Evolutionary conservation across 2,888 invertebrate species (phyloP).

Genomic region (Eupithecia exiguata): DNA sequence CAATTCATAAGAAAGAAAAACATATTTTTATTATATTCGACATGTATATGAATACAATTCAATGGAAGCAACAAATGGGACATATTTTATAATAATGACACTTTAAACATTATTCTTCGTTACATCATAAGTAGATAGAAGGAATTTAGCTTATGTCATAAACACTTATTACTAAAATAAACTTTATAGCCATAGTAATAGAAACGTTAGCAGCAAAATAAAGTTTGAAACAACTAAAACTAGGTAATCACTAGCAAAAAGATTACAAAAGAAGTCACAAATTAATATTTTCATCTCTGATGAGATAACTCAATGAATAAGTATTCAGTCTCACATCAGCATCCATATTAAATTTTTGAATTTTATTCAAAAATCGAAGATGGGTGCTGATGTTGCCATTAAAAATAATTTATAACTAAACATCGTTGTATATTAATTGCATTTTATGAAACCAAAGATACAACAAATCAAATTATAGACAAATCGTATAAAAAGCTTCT

Average conservation of each 20-base stretch:
- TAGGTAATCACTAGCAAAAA: conserved; percentile 23
- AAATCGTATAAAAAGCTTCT: conserved; percentile 54
- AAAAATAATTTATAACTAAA: conserved; percentile 41
- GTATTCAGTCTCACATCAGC: conserved; percentile 65
- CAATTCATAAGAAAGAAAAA: conserved; percentile 53
- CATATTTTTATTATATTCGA: conserved; percentile 69
- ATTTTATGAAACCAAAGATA: conserved; percentile 33
- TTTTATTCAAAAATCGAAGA: conserved; percentile 50
- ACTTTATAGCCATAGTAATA: conserved; percentile 34
- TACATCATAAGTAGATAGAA: conserved; percentile 34
- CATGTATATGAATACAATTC: conserved; percentile 70
- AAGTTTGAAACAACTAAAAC: conserved; percentile 35
- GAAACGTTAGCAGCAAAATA: conserved; percentile 43
- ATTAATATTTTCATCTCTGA: conserved; percentile 39
- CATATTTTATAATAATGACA: conserved; percentile 48
- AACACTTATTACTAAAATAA: conserved; percentile 24
- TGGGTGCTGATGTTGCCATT: conserved; percentile 63
- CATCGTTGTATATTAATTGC: conserved; percentile 48
- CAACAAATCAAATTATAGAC: conserved; percentile 36
- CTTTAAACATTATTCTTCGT: conserved; percentile 49
- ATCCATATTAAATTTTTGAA: conserved; percentile 57
- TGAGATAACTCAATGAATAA: conserved; percentile 33
- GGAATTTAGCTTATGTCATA: conserved; percentile 41
- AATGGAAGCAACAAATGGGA: conserved; percentile 79
- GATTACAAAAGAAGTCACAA: conserved; percentile 39